Evolutionary conservation across 2,113 vertebrate species (phyloP).

Genomic region (Fukomys damarensis): DNA sequence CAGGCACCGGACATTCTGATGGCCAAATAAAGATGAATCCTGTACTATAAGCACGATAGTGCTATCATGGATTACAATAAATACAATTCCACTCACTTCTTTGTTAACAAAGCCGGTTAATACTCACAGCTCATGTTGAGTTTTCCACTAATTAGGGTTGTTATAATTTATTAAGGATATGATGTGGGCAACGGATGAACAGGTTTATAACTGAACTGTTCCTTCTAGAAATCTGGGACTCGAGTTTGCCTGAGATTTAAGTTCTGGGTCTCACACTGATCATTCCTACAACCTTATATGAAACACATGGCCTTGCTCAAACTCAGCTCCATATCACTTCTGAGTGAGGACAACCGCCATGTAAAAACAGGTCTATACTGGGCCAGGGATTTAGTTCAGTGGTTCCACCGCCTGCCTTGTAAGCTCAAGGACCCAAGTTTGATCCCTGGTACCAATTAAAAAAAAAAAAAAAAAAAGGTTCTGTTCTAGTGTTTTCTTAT

Average conservation of each 20-base stretch:
- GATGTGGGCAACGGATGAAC: not conserved
- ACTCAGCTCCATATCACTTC: not conserved
- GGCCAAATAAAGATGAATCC: not conserved
- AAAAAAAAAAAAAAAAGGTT: too few species aligned
- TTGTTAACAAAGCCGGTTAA: not conserved
- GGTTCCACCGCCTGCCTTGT: too few species aligned
- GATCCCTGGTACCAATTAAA: too few species aligned
- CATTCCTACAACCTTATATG: not conserved
- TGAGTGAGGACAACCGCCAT: not conserved
- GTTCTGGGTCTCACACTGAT: not conserved
- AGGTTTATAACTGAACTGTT: not conserved
- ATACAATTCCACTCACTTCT: not conserved
- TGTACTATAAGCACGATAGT: not conserved
- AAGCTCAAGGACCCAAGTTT: too few species aligned
- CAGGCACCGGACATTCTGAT: not conserved
- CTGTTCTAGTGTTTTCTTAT: not conserved
- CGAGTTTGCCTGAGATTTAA: not conserved
- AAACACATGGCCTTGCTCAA: not conserved
- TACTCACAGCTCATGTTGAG: not conserved
- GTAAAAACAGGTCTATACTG: too few species aligned
- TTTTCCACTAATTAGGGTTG: not conserved
- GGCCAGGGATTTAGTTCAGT: too few species aligned
- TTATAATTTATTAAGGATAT: not conserved
- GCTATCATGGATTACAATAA: not conserved
- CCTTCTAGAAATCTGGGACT: not conserved